Evolutionary conservation across 2,113 vertebrate species (phyloP), one percentile per base, ranked within the genome.

Genomic region (Chamaea fasciata): DNA sequence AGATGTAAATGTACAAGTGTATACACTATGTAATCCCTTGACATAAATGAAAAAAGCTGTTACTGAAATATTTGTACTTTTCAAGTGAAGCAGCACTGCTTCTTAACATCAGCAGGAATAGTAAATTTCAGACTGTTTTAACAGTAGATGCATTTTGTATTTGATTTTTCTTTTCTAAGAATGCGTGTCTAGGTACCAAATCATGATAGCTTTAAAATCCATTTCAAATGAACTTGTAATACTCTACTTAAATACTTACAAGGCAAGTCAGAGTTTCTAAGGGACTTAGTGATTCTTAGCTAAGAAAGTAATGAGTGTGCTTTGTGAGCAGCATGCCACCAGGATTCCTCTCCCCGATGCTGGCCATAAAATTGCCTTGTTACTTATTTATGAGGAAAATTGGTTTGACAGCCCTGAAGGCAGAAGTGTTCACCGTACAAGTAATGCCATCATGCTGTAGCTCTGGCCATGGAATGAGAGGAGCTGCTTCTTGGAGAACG

Each of bases 361-460:
- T 92, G 87, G 46, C 84, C 7, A 35, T 52, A 35, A 13, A 78
- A 76, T 65, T 85, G 87, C 14, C 41, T 35, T 69, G 57, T 83
- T 95, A 52, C n/a, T 56, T 91, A 69, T 69, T 89, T 75, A 69
- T 71, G 64, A 76, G 81, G 74, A 57, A 68, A 91, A 82, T 91
- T 0, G 20, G 30, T 82, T 52, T 95, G 89, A 92, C 84, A 95
- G 67, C 84, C 74, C 74, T 76, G 78, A 82, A 84, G 74, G 83
- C 80, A 89, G 47, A 75, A 90, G 47, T 3, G 3, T 83, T 74
- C 24, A 2, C 47, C 30, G 49, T 7, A 13, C 52, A 41, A 56
- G 33, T 10, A 49, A 14, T 18, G 39, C 50, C 0, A 3, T 46
- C 3, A 3, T 11, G 37, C 46, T 9, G 1, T 11, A 23, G 28